Conservation (phyloP, 2,888 invertebrate species). For the Monochamus alternatus region DNA sequence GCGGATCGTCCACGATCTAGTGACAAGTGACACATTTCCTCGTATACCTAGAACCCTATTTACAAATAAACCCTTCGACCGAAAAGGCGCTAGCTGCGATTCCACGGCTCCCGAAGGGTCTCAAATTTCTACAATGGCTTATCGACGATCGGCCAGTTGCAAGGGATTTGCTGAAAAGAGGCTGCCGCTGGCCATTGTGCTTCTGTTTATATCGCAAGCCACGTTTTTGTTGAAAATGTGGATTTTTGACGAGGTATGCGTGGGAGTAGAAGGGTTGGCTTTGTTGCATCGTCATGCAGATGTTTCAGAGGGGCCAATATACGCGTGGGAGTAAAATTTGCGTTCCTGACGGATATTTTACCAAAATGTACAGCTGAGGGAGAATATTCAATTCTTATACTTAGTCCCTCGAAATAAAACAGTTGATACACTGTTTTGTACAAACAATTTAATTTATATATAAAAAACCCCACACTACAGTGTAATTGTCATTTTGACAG, state of each 20-base stretch:
- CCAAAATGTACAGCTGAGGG: too few relatives aligned
- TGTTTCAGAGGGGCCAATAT: slow-evolving; percentile 36
- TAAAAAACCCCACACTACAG: too few relatives aligned
- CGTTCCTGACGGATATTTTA: not conserved
- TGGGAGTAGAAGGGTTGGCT: slow-evolving; percentile 49
- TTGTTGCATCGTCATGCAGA: slow-evolving; percentile 45
- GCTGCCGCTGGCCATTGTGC: slow-evolving; percentile 43
- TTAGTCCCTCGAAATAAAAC: too few relatives aligned
- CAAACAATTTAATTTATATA: too few relatives aligned
- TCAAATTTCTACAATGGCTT: slow-evolving; percentile 19
- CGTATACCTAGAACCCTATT: not conserved
- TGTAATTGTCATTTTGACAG: too few relatives aligned
- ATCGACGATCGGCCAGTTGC: slow-evolving; percentile 40
- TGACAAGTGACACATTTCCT: not conserved
- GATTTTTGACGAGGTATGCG: slow-evolving; percentile 42
- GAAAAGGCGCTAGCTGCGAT: not conserved
- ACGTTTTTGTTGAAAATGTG: slow-evolving; percentile 41
- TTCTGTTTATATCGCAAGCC: slow-evolving; percentile 43
- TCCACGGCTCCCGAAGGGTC: slow-evolving; percentile 4
- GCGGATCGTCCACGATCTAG: not conserved
- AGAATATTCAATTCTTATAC: too few relatives aligned
- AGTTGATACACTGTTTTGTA: too few relatives aligned
- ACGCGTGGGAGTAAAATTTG: slow-evolving; percentile 41
- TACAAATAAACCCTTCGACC: not conserved
- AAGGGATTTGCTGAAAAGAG: slow-evolving; percentile 44